phyloP scores from a whole-genome alignment of 2,888 invertebrate genomes.

The Cerceris rybyensis region DNA sequence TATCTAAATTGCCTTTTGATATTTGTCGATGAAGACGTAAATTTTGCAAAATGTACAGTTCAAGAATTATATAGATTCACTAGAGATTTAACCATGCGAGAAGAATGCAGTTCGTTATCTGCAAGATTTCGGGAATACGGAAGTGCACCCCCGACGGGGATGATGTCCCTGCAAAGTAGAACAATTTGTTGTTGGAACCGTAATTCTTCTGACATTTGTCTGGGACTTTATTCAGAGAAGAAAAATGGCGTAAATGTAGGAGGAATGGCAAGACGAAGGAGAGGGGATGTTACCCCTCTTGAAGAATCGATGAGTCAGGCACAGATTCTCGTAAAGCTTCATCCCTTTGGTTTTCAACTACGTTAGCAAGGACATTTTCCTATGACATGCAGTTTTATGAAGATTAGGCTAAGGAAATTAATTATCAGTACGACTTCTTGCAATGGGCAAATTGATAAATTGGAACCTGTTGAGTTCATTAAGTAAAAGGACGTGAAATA shows the following conservation, averaged over 20 bases:
- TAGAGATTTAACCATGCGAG: not conserved
- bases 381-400: too few relatives aligned
- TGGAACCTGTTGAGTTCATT: too few relatives aligned
- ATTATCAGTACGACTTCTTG: too few relatives aligned
- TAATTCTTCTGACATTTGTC: slow-evolving; percentile 18
- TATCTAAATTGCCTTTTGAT: not conserved
- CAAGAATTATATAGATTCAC: not conserved
- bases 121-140: not conserved
- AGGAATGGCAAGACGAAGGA: slow-evolving; percentile 5
- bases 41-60: not conserved
- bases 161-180: slow-evolving; percentile 6
- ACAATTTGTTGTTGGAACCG: slow-evolving; percentile 33
- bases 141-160: not conserved
- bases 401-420: too few relatives aligned
- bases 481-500: too few relatives aligned
- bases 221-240: slow-evolving; percentile 3
- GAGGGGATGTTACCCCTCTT: slow-evolving; percentile 5
- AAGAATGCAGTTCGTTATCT: slow-evolving; percentile 6
- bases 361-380: too few relatives aligned
- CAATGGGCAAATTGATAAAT: too few relatives aligned
- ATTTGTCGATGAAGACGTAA: not conserved
- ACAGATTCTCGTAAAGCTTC: too few relatives aligned
- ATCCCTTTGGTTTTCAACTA: too few relatives aligned
- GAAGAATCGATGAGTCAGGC: slow-evolving; percentile 17
- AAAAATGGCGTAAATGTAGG: slow-evolving; percentile 31